Evolutionary conservation across 1,140 invertebrate species (phyloP), one percentile per base, ranked within the genome.

Genomic region (Chrysomallon squamiferum): DNA sequence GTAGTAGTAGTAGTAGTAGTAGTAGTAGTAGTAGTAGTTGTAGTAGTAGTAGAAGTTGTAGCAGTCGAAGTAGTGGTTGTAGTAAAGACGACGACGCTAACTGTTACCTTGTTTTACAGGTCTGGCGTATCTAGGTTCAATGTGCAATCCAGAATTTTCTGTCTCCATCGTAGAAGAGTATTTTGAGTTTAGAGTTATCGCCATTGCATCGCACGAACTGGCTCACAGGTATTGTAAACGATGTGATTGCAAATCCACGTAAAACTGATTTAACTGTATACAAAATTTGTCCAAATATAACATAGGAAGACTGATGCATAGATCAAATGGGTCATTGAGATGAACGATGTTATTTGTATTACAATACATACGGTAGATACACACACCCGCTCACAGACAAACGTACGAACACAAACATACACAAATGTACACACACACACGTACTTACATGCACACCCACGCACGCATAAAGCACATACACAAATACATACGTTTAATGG

Each of bases 101-200:
- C n/a, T n/a, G n/a, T n/a, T n/a, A n/a, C n/a, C n/a, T n/a, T n/a
- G n/a, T n/a, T n/a, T n/a, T n/a, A n/a, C 54, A 71, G 69, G 69
- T 52, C 30, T 72, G n/a, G 70, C 70, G 2, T 72, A 72, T 25
- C 49, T 72, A 3, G 63, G 63, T 0, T 68, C 70, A 1, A 62
- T 59, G 0, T 72, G 70, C 30, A 68, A 72, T 41, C 50, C 49
- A 18, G 71, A 73, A 30, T 73, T 63, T 43, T 69, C 49, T 35
- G 66, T 73, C 41, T 73, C 71, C 35, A 69, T 73, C 32, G 71
- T 73, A 32, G 71, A 73, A 25, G 71, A 73, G 65, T 69, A 69
- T 50, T 69, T 69, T 32, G 71, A 73, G 43, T 73, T 73, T 45
- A 54, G 71, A 4, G 65, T 66, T 7, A 65, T 73, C 35, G 67